Percentiles rank a stretch among this genome's conserved stretches.
Evolutionary conservation across 1,140 invertebrate species (phyloP).

Genomic region (Vanessa tameamea): DNA sequence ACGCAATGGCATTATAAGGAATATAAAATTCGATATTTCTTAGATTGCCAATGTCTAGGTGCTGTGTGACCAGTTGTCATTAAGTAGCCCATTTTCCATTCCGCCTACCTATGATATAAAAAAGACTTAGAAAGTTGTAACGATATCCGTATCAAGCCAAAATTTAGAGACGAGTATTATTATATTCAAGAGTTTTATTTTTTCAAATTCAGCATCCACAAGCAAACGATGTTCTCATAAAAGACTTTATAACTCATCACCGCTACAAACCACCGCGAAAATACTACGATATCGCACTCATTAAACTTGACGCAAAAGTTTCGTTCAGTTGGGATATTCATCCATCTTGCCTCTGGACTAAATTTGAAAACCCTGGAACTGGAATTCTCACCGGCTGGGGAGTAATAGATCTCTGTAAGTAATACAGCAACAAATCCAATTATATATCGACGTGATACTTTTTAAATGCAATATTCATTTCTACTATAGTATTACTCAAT

Average conservation of each 20-base stretch:
- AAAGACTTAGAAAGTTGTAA: too few species aligned
- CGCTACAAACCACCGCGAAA: constrained; percentile 27
- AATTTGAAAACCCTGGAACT: constrained; percentile 21
- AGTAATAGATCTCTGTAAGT: constrained; percentile 32
- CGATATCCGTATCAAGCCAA: too few species aligned
- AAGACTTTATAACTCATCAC: constrained; percentile 26
- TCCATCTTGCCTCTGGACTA: constrained; percentile 36
- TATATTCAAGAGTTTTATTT: background rate
- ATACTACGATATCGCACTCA: constrained; percentile 35
- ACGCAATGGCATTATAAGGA: too few species aligned
- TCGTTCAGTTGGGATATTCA: constrained; percentile 19
- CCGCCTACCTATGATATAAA: too few species aligned
- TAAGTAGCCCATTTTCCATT: too few species aligned
- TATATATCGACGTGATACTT: background rate
- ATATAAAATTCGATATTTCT: too few species aligned
- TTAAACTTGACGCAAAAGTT: constrained; percentile 25
- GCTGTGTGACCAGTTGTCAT: too few species aligned
- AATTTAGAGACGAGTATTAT: too few species aligned
- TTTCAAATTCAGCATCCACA: background rate
- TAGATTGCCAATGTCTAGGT: too few species aligned
- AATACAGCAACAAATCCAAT: background rate
- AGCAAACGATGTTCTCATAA: constrained; percentile 28
- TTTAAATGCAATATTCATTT: too few species aligned
- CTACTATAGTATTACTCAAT: too few species aligned
- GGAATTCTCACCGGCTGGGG: constrained; percentile 38